Evolutionary conservation across 2,113 vertebrate species (phyloP), one percentile per base, ranked within the genome.

Genomic region (Ameiurus melas): DNA sequence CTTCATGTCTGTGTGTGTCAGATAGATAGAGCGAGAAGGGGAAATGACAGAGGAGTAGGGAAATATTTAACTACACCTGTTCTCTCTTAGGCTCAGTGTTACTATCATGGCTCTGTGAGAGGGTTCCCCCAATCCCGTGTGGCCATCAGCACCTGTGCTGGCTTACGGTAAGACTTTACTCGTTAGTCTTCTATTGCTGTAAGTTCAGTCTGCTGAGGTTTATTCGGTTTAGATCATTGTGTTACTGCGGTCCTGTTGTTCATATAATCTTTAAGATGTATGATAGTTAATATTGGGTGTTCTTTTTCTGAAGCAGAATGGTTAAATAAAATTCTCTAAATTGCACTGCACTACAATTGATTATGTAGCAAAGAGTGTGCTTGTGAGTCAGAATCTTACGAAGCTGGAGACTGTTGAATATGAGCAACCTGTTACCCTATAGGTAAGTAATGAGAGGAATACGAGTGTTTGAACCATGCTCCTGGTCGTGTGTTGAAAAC

Each of bases 61-160:
- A 71, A 73, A 71, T 71, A 83, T 60, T 83, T 85, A 39, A 84
- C 43, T 86, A 39, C 83, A 64, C 5, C 57, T 88, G 12, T 86
- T 64, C 30, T 85, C 13, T 27, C 77, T 89, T 89, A 99, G 98
- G 94, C 91, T 16, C 95, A 95, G 84, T 99, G 98, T 93, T 98
- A 96, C 92, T 98, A 98, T 90, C 95, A 93, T 5, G 98, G 98
- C 9, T 90, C 20, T 0, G 94, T 95, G 12, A 86, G 0, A 82
- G 97, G 96, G 1, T 94, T 92, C 6, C 88, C 92, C 0, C 27
- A 89, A 43, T 97, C 97, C 85, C 94, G 96, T 92, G 97, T 93
- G 91, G 96, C 92, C 9, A 9, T 98, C 87, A 98, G 98, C n/a
- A 93, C 96, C 91, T 99, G 98, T 70, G 82, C 94, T 0, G 97